Percentiles rank a stretch among this genome's conserved stretches.
These are phyloP conservation scores for Brienomyrus longianalis DNA, from an alignment of 2,113 vertebrate species.

Conservation along the genomic window DNA sequence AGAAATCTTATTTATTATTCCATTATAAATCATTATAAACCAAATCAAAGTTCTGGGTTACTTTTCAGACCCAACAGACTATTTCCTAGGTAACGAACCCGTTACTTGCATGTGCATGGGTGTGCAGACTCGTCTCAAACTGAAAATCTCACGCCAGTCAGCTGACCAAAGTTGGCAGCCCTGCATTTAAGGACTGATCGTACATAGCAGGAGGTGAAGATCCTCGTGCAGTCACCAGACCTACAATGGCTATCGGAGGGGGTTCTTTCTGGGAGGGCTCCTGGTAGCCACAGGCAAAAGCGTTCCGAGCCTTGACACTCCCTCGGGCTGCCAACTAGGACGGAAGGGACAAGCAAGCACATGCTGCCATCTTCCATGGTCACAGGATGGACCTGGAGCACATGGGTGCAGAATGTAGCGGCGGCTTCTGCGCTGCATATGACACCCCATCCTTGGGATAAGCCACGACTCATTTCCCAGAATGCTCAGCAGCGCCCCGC, in stretches of 20 bases:
- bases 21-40: neutral
- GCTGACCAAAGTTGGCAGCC: neutral
- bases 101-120: neutral
- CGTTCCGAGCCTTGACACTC: neutral
- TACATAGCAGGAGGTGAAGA: neutral
- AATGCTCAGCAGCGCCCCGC: neutral
- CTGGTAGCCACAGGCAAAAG: neutral
- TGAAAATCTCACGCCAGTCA: neutral
- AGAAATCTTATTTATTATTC: neutral
- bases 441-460: neutral
- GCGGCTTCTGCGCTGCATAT: neutral
- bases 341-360: neutral
- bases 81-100: neutral
- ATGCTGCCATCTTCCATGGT: neutral
- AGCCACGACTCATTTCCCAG: neutral
- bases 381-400: neutral
- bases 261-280: neutral
- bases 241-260: neutral
- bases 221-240: neutral
- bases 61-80: neutral
- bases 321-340: neutral
- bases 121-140: neutral
- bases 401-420: neutral
- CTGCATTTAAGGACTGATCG: neutral
- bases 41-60: neutral